Evolutionary conservation across 2,113 vertebrate species (phyloP).

Genomic region (Hipposideros armiger): DNA sequence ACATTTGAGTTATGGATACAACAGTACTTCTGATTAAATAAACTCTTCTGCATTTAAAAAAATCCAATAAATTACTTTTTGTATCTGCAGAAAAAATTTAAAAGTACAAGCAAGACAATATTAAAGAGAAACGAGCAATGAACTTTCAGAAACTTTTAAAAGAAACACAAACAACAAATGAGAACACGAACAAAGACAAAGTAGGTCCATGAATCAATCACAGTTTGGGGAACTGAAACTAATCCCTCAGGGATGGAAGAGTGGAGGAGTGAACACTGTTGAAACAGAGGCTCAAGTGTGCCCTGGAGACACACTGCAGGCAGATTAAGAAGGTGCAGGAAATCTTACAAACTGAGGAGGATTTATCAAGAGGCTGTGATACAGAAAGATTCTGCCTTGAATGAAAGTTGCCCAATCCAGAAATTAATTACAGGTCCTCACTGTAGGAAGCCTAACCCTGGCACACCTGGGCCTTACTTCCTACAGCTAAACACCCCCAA

Average conservation of each 20-base stretch:
- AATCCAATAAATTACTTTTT: not conserved
- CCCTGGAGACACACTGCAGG: slow-evolving; percentile 65
- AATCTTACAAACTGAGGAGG: not conserved
- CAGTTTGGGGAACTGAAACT: not conserved
- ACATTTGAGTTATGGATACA: not conserved
- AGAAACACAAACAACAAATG: slow-evolving; percentile 45
- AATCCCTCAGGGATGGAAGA: not conserved
- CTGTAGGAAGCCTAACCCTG: not conserved
- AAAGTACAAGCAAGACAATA: slow-evolving; percentile 41
- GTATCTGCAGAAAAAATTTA: not conserved
- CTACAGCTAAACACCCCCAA: not conserved
- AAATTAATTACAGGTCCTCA: not conserved
- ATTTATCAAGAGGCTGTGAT: not conserved
- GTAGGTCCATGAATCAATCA: not conserved
- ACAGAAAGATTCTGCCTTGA: not conserved
- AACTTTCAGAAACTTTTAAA: not conserved
- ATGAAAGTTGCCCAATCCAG: not conserved
- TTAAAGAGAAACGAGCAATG: slow-evolving; percentile 51
- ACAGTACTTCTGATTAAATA: slow-evolving; percentile 28
- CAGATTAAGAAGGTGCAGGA: not conserved
- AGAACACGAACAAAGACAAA: slow-evolving; percentile 36
- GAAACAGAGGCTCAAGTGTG: not conserved
- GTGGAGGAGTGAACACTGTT: not conserved
- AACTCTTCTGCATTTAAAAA: slow-evolving; percentile 35
- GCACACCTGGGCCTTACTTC: not conserved